Evolutionary conservation across 2,113 vertebrate species (phyloP).

Genomic region (Ellobius talpinus): DNA sequence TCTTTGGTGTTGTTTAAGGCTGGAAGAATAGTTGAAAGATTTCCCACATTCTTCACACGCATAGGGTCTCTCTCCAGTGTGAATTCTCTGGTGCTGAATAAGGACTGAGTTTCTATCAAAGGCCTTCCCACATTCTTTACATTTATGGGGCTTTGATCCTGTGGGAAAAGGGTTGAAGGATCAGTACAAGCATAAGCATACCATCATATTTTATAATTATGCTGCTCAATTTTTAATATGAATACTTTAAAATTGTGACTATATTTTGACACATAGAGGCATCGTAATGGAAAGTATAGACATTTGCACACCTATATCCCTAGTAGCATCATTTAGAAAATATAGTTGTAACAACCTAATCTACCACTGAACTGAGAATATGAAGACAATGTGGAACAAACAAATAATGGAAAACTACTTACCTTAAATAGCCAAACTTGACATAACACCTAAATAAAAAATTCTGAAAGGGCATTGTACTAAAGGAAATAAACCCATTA

Average conservation of each 20-base stretch:
- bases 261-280: background rate
- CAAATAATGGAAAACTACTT: background rate
- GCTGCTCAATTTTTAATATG: background rate
- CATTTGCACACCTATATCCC: background rate
- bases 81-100: background rate
- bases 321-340: background rate
- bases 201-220: background rate
- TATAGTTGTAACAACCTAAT: background rate
- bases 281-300: background rate
- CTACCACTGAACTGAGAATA: background rate
- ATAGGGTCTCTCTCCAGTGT: slow-evolving; percentile 1
- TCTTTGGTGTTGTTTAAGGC: slow-evolving; percentile 24
- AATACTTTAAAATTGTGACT: background rate
- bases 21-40: slow-evolving; percentile 9
- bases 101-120: background rate
- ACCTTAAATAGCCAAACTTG: background rate
- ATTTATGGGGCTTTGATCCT: background rate
- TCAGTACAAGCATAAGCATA: background rate
- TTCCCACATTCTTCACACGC: background rate
- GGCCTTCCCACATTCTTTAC: background rate
- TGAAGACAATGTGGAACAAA: background rate
- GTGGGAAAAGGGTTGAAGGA: background rate
- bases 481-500: background rate
- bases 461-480: background rate
- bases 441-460: background rate